Base-by-base conservation (phyloP, 2,888 invertebrate genomes). In the Smittia sp. region DNA sequence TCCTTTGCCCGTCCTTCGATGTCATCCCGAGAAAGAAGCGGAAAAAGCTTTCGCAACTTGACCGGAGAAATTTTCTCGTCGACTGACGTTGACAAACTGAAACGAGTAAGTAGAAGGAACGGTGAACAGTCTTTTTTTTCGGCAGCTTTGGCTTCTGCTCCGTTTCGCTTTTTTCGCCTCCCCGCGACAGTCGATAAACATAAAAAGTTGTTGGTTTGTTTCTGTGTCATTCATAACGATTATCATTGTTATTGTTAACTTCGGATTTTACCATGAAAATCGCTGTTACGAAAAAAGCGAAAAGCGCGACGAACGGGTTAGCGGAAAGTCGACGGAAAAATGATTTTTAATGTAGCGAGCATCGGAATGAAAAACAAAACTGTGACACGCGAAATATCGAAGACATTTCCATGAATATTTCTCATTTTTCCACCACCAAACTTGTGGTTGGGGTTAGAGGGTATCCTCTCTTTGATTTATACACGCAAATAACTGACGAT, bases 1-100 rank as follows among this genome's bases (percentile, higher is more conserved):
- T 89, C 85, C 82, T 89, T 89, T 69, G 91, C 90, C 75, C 90
- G 85, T 1, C 91, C 89, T 77, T 85, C 80, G 76, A 91, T 82
- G 75, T 86, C 84, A 79, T 89, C 89, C 75, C 84, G 86, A 85
- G 88, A 87, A 80, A 91, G 81, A 82, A 92, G 92, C 77, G 91
- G 90, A 81, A 92, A 92, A 80, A 86, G 84, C 75, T 89, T 79
- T 73, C 90, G 85, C 72, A 90, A 83, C 74, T 25, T 65, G 24
- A 25, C 46, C 9, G 6, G 9, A 46, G 65, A 65, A 39, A 46
- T 24, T 65, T 63, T 41, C 22, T n/a, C 63, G 1, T 9, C 73
- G 27, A 27, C 20, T 27, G 41, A 24, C 20, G 41, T 65, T 20
- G 65, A 65, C 38, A 39, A 62, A 73, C 73, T 73, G 27, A 22